A percentile compares a stretch with the other conserved stretches of the same genome.
Evolutionary conservation across 2,888 invertebrate genomes (phyloP).

Genomic region (Himalopsyche anomala): DNA sequence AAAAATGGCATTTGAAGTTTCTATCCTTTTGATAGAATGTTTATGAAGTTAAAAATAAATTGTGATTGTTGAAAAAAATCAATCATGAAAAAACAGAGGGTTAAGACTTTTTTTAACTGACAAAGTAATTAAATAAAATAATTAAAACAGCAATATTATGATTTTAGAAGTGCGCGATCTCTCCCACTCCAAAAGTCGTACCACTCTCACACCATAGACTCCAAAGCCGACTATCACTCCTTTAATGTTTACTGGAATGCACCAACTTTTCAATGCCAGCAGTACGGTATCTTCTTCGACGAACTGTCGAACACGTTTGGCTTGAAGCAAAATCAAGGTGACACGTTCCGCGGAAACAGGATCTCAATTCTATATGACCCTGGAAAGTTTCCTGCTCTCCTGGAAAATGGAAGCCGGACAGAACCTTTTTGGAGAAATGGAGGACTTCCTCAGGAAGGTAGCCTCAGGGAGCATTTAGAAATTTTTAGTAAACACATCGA

Average conservation of each 20-base stretch:
- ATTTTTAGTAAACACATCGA: slow-evolving; percentile 77
- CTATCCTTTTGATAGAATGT: too few species aligned
- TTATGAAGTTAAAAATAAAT: too few species aligned
- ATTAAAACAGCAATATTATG: too few species aligned
- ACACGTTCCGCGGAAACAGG: slow-evolving; percentile 80
- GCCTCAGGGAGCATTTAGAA: slow-evolving; percentile 80
- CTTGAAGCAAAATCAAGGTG: slow-evolving; percentile 82
- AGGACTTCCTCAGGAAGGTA: slow-evolving; percentile 86
- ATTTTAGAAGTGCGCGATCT: slow-evolving; percentile 45
- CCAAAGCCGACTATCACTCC: slow-evolving; percentile 67
- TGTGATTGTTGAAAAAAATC: too few species aligned
- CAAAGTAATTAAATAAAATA: too few species aligned
- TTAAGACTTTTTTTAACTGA: too few species aligned
- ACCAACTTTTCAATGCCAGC: slow-evolving; percentile 84
- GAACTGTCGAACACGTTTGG: slow-evolving; percentile 78
- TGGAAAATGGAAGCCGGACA: slow-evolving; percentile 75
- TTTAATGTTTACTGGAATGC: slow-evolving; percentile 86
- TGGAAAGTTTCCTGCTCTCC: slow-evolving; percentile 82
- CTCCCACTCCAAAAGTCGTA: neutral
- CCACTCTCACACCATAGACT: slow-evolving; percentile 15
- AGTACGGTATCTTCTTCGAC: slow-evolving; percentile 79
- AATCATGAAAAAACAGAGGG: too few species aligned
- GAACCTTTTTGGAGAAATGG: slow-evolving; percentile 80
- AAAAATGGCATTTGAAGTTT: too few species aligned
- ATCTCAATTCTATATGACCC: slow-evolving; percentile 86